A percentile compares a stretch with the other conserved stretches of the same genome.
phyloP scores from a whole-genome alignment of 2,113 vertebrate genomes.

The Petromus typicus region DNA sequence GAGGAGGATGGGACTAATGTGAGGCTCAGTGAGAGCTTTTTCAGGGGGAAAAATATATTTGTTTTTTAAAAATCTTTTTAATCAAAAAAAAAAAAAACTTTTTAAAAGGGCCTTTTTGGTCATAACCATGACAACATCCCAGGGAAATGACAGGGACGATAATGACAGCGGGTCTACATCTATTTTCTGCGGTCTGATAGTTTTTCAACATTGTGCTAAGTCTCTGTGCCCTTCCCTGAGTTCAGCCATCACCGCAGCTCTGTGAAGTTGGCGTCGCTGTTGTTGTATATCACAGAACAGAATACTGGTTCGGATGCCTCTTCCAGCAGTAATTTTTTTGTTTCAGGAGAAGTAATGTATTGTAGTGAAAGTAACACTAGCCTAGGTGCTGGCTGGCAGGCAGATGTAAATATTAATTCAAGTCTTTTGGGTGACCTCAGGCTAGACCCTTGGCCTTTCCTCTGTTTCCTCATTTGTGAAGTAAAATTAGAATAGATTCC shows the following conservation, averaged over 20 bases:
- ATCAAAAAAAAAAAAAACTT: too few species aligned
- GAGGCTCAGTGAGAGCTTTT: too few species aligned
- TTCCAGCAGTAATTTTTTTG: conserved; percentile 37
- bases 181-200: background rate
- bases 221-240: background rate
- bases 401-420: background rate
- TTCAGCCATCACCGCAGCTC: background rate
- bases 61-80: too few species aligned
- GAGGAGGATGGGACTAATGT: background rate
- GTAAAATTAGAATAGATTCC: background rate
- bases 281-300: background rate
- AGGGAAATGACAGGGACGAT: background rate
- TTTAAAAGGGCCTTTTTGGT: background rate
- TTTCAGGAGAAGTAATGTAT: background rate
- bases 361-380: background rate
- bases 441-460: background rate
- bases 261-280: background rate
- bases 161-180: background rate
- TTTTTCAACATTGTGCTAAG: background rate
- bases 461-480: background rate
- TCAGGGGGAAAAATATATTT: too few species aligned
- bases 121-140: background rate
- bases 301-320: background rate
- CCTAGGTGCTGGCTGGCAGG: background rate
- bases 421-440: background rate